Percentiles rank a stretch among this genome's conserved stretches.
Evolutionary conservation across 2,797 vertebrate species (phyloP).

Genomic region (Centroberyx gerrardi): DNA sequence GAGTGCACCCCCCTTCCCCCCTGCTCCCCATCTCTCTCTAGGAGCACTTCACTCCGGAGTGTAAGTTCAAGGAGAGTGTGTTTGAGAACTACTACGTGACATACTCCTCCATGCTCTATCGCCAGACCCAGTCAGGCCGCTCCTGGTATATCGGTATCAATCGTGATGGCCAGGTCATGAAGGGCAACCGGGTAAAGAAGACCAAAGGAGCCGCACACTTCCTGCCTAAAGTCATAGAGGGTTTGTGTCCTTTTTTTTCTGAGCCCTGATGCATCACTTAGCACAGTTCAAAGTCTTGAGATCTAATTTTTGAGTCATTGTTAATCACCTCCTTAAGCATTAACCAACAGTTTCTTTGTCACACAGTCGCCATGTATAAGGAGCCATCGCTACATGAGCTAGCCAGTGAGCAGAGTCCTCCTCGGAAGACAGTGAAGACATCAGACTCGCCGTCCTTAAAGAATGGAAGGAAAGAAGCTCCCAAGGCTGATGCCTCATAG

Average conservation of each 20-base stretch:
- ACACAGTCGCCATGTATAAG: constrained; percentile 98
- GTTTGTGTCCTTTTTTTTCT: constrained; percentile 78
- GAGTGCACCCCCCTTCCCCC: constrained; percentile 5
- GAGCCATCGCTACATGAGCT: constrained; percentile 97
- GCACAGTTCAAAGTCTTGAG: background rate
- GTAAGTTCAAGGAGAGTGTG: constrained; percentile 99
- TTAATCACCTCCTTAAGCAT: constrained; percentile 11
- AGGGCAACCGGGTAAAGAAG: constrained; percentile 99
- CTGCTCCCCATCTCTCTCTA: constrained; percentile 69
- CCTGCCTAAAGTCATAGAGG: constrained; percentile 98
- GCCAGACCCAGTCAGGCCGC: constrained; percentile 96
- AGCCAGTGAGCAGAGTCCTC: constrained; percentile 85
- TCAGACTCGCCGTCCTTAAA: constrained; percentile 81
- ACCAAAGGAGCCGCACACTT: constrained; percentile 97
- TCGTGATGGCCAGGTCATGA: constrained; percentile 98
- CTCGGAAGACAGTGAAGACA: constrained; percentile 85
- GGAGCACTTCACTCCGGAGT: constrained; percentile 99
- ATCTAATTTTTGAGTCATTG: background rate
- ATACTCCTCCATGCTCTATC: constrained; percentile 98
- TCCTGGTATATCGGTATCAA: constrained; percentile 99
- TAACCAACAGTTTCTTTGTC: constrained; percentile 40
- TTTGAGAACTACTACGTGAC: constrained; percentile 99
- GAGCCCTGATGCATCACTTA: background rate
- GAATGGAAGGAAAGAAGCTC: constrained; percentile 83
- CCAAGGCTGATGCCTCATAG: constrained; percentile 85